Base-by-base conservation (phyloP, 1,140 invertebrate species). In the Phortica variegata region DNA sequence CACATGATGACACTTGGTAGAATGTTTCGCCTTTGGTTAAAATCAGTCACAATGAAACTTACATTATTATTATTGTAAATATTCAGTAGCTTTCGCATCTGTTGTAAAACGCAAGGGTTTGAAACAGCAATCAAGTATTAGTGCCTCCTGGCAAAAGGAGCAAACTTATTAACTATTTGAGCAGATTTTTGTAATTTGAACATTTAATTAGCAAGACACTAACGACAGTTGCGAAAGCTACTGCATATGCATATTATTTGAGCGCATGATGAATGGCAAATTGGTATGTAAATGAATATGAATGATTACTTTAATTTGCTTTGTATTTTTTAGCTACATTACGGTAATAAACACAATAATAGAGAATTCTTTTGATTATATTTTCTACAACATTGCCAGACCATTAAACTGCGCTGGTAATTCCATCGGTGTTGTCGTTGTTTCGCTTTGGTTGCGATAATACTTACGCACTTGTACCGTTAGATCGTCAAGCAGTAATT, bases 381-480 rank as follows among this genome's bases (percentile, higher is more conserved):
- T 36, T 23, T 15, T 32, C 15, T 66, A 66, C 16, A 66, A 48
- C 54, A 65, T 60, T 10, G 63, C 65, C 10, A 26, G 10, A 26
- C 23, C 10, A 26, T 26, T 26, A 26, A 6, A 26, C 23, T 26
- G 23, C 23, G 23, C 23, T 10, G 23, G 10, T 26, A 6, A 10
- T 10, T 26, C 23, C 23, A 26, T 46, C 60, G 59, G 20, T 60
- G 60, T 36, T 36, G n/a, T n/a, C 29, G 36, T 9, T 37, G 38
- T 40, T 15, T 21, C 38, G 16, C 16, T 40, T 19, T 29, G 40
- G 18, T 42, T 39, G 12, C 61, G 58, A 33, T 61, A 63, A 65
- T 70, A 69, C 65, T 70, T 69, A 58, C 69, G 68, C 26, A 65
- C 54, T 52, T 72, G 61, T 31, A 69, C 52, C 37, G 54, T 52